Evolutionary conservation across 2,113 vertebrate genomes (phyloP).

Genomic region (Ophiodon elongatus): DNA sequence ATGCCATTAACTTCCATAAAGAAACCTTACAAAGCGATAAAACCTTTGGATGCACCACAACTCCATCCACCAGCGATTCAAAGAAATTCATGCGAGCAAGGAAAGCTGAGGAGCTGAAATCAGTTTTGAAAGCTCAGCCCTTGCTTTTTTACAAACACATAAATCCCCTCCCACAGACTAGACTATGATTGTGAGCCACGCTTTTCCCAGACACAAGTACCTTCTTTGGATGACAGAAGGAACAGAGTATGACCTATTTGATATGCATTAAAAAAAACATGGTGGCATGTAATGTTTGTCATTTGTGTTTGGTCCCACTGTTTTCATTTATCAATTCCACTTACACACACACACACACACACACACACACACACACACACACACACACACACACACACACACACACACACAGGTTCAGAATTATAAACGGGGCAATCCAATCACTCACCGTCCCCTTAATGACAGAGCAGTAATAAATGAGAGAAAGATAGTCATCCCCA

Average conservation of each 20-base stretch:
- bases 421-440: constrained; percentile 49
- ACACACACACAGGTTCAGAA: constrained; percentile 13
- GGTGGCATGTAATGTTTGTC: neutral
- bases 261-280: neutral
- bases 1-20: constrained; percentile 41
- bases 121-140: constrained; percentile 64
- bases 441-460: constrained; percentile 45
- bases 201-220: constrained; percentile 24
- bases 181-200: constrained; percentile 16
- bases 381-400: constrained; percentile 6
- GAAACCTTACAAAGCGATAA: constrained; percentile 24
- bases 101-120: constrained; percentile 48
- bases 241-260: neutral
- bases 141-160: constrained; percentile 49
- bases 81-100: constrained; percentile 38
- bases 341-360: constrained; percentile 2
- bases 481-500: constrained; percentile 52
- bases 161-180: constrained; percentile 49
- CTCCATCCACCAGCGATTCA: constrained; percentile 37
- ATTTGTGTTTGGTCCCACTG: neutral
- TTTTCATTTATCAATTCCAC: constrained; percentile 51
- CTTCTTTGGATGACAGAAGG: constrained; percentile 16
- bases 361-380: constrained; percentile 5
- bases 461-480: constrained; percentile 51
- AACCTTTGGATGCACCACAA: constrained; percentile 18